phyloP scores from a whole-genome alignment of 2,797 vertebrate genomes.

The Triplophysa yarkandensis region DNA sequence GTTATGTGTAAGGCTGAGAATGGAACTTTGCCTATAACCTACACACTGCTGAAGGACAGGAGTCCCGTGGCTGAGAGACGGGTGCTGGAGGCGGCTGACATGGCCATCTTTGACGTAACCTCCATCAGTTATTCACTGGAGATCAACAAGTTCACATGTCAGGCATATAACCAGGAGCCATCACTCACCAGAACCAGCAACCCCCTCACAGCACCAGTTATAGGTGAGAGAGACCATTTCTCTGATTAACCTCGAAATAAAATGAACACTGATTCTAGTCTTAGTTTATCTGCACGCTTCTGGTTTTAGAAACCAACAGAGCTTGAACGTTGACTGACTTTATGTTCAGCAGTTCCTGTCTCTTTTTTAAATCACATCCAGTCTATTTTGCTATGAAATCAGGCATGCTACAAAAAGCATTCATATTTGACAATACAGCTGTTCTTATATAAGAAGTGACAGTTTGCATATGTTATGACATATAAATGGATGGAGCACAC shows the following conservation, averaged over 20 bases:
- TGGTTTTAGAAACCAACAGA: background rate
- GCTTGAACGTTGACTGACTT: background rate
- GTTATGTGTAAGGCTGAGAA: constrained; percentile 65
- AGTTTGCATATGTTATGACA: background rate
- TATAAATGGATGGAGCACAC: background rate
- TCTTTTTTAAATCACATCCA: no score
- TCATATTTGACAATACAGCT: background rate
- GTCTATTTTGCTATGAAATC: background rate
- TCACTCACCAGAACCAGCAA: constrained; percentile 24
- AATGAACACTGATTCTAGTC: background rate
- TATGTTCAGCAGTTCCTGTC: background rate
- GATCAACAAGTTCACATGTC: constrained; percentile 62
- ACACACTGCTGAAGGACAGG: constrained; percentile 56
- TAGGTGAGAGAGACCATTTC: constrained; percentile 62
- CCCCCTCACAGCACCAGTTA: constrained; percentile 54
- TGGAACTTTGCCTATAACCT: constrained; percentile 72
- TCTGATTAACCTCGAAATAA: background rate
- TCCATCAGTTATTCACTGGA: constrained; percentile 58
- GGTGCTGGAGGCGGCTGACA: constrained; percentile 45
- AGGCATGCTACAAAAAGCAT: background rate
- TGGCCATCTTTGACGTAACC: constrained; percentile 67
- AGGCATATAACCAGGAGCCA: constrained; percentile 58
- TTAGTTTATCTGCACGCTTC: background rate
- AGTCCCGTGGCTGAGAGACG: rapidly evolving
- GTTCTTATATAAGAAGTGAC: background rate